Percentiles rank a stretch among this genome's conserved stretches.
Conservation (phyloP, 2,888 invertebrate genomes). For the Anthophora plumipes region DNA sequence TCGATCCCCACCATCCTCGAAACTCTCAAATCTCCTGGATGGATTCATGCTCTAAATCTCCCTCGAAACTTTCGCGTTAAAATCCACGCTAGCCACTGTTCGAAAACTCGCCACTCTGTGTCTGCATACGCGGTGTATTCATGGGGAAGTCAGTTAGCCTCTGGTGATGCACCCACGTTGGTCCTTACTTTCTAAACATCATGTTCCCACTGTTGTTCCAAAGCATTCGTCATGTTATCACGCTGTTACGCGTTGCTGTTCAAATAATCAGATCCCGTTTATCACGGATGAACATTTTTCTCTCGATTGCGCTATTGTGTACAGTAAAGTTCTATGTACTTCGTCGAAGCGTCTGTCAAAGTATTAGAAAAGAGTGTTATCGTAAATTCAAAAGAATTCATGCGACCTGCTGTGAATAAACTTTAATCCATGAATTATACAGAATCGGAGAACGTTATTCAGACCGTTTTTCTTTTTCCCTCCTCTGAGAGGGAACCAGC, state of each 20-base stretch:
- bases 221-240: neutral
- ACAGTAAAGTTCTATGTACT: no score
- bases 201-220: neutral
- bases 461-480: neutral
- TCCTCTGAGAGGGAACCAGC: neutral
- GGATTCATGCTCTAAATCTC: neutral
- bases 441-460: neutral
- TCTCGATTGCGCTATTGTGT: no score
- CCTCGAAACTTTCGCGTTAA: neutral
- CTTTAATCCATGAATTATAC: no score
- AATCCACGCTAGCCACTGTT: neutral
- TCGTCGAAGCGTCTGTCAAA: no score
- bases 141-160: neutral
- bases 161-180: no score
- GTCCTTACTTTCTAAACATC: neutral
- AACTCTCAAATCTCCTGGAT: constrained; percentile 11
- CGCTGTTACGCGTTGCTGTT: no score
- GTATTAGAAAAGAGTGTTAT: no score
- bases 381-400: no score
- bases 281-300: neutral
- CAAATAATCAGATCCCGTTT: neutral
- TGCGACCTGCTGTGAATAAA: no score
- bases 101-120: neutral
- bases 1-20: neutral
- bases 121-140: neutral